phyloP scores from a whole-genome alignment of 2,888 invertebrate species.

The Pherbina coryleti region DNA sequence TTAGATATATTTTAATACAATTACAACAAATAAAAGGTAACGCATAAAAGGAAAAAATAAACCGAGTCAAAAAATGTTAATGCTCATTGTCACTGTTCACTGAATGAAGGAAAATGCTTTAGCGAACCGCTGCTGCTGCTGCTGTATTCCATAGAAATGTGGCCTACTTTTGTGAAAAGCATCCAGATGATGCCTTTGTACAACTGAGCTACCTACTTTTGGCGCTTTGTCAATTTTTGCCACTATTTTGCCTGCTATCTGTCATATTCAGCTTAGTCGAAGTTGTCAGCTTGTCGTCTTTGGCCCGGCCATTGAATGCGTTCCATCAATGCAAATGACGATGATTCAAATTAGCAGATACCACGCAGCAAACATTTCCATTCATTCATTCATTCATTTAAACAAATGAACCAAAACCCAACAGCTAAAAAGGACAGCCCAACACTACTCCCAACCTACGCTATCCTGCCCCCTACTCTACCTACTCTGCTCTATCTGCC shows the following conservation, averaged over 20 bases:
- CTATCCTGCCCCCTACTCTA: not conserved
- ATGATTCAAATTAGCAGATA: conserved; percentile 35
- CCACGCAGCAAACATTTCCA: not conserved
- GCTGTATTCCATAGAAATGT: too few species aligned
- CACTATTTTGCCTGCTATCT: not conserved
- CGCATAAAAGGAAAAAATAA: too few species aligned
- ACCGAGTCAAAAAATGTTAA: too few species aligned
- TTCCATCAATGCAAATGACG: conserved; percentile 14
- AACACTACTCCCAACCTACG: not conserved
- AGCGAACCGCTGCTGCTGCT: too few species aligned
- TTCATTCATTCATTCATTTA: conserved; percentile 37
- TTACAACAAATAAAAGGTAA: too few species aligned
- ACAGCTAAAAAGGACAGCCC: too few species aligned
- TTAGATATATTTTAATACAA: too few species aligned
- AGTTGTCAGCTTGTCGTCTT: not conserved
- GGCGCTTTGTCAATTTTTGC: not conserved
- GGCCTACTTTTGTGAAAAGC: too few species aligned
- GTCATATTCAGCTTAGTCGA: not conserved
- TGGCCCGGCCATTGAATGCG: not conserved
- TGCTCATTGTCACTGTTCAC: too few species aligned
- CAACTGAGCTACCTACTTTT: not conserved
- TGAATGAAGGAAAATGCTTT: too few species aligned
- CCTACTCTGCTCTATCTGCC: not conserved
- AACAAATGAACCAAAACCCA: not conserved
- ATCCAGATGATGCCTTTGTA: too few species aligned